These are phyloP conservation scores for Tolmerus cingulatus DNA, from an alignment of 2,888 invertebrate genomes.

Conservation along the genomic window DNA sequence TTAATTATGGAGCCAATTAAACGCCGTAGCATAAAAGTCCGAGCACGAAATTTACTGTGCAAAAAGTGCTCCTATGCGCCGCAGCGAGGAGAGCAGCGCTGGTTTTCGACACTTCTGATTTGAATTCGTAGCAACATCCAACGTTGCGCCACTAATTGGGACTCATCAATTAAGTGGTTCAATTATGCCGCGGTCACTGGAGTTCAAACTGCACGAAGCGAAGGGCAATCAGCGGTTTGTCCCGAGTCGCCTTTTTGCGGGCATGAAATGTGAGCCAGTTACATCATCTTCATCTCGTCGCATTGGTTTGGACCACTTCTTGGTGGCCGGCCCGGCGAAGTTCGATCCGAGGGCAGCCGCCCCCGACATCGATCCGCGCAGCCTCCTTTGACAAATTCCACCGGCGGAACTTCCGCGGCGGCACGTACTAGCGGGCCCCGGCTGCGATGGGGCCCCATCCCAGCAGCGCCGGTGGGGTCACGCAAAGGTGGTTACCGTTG, in stretches of 20 bases:
- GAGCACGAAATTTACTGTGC: neutral
- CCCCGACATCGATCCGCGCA: neutral
- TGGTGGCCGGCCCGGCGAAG: neutral
- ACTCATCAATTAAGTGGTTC: slow-evolving; percentile 30
- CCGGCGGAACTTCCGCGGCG: neutral
- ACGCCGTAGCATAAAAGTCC: neutral
- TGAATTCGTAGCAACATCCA: neutral
- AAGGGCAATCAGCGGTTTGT: neutral
- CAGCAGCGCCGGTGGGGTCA: neutral
- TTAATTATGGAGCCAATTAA: neutral
- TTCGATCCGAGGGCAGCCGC: neutral
- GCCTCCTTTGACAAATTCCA: neutral
- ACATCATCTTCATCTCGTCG: slow-evolving; percentile 4
- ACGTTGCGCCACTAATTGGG: slow-evolving; percentile 3
- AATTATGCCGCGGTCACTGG: slow-evolving; percentile 28
- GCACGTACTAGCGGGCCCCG: neutral
- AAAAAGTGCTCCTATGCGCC: neutral
- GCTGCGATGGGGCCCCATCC: neutral
- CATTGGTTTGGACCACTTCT: neutral
- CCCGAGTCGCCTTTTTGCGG: neutral
- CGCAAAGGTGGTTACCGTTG: neutral
- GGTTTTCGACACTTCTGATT: slow-evolving; percentile 2
- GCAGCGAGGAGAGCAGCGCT: neutral
- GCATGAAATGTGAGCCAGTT: neutral
- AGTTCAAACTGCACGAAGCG: slow-evolving; percentile 25